phyloP scores from a whole-genome alignment of 2,113 vertebrate genomes.

The Myotis davidii region DNA sequence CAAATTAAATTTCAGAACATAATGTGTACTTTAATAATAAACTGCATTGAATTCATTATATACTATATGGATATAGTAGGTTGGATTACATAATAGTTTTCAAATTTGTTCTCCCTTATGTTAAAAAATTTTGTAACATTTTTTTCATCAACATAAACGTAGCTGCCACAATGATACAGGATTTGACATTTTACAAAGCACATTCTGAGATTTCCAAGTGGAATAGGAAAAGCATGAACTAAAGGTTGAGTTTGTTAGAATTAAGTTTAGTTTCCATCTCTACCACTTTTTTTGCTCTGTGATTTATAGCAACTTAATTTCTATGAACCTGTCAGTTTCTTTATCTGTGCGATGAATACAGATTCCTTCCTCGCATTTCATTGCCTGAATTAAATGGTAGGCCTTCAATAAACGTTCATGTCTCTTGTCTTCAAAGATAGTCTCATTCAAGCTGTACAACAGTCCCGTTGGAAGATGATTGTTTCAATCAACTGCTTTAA shows the following conservation, averaged over 20 bases:
- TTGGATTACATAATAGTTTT: neutral
- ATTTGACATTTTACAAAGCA: neutral
- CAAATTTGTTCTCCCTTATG: neutral
- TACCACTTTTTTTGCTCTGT: neutral
- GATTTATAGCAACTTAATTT: neutral
- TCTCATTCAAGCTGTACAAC: neutral
- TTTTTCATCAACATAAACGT: neutral
- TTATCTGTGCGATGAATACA: neutral
- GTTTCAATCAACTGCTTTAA: neutral
- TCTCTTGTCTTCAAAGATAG: neutral
- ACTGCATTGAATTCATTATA: neutral
- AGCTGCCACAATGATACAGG: neutral
- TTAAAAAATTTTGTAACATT: neutral
- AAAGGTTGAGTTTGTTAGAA: neutral
- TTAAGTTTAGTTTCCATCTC: neutral
- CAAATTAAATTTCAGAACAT: constrained; percentile 19
- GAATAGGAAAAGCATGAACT: neutral
- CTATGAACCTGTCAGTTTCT: neutral
- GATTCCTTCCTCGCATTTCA: neutral
- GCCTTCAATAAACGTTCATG: neutral
- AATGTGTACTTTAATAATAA: neutral
- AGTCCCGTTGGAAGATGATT: neutral
- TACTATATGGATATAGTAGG: neutral
- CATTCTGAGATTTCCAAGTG: neutral
- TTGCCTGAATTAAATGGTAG: neutral